Percentiles rank a stretch among this genome's conserved stretches.
Conservation (phyloP, 2,888 invertebrate genomes). For the Thereva unica region DNA sequence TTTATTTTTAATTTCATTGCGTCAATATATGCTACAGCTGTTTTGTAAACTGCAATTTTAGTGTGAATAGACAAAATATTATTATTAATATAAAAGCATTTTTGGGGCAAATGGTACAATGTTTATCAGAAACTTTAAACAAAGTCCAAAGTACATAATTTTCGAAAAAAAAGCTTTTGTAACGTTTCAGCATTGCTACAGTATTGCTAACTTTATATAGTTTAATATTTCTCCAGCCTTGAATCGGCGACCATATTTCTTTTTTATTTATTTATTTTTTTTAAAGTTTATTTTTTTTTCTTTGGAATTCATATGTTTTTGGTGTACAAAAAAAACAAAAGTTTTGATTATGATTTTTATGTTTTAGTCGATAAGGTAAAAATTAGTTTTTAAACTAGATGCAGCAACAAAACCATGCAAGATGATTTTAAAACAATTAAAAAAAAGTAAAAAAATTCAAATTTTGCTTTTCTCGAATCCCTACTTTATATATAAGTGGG, state of each 20-base stretch:
- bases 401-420: neutral
- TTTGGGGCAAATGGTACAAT: conserved; percentile 39
- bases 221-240: conserved; percentile 27
- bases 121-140: conserved; percentile 16
- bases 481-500: conserved; percentile 22
- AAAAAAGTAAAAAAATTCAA: too few relatives aligned
- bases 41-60: conserved; percentile 32
- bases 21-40: conserved; percentile 35
- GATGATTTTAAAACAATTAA: too few relatives aligned
- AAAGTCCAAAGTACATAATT: conserved; percentile 14
- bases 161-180: conserved; percentile 44
- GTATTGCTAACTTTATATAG: conserved; percentile 36
- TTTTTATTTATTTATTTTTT: conserved; percentile 23
- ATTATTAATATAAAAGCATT: conserved; percentile 17
- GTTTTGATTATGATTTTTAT: conserved; percentile 29
- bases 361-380: conserved; percentile 20
- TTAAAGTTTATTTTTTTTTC: conserved; percentile 11
- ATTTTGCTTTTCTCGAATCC: conserved; percentile 27
- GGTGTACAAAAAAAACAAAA: conserved; percentile 22
- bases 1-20: conserved; percentile 37
- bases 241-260: conserved; percentile 22
- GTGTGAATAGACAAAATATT: conserved; percentile 20
- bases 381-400: conserved; percentile 31
- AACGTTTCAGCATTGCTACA: conserved; percentile 47
- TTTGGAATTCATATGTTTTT: neutral